Evolutionary conservation across 2,888 invertebrate genomes (phyloP).

Genomic region (Eledona agricola): DNA sequence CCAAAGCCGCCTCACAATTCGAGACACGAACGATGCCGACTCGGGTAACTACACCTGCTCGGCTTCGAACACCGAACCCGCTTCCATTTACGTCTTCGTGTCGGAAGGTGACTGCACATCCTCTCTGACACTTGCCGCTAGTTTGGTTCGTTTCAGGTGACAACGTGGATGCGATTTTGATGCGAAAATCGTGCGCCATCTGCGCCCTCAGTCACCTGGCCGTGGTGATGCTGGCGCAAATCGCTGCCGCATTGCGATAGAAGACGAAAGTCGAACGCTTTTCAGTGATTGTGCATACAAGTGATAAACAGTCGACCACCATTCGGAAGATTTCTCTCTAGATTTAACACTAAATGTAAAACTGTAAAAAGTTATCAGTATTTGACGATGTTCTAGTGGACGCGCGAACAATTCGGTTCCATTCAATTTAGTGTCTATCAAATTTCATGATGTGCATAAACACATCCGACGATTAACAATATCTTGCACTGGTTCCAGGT

Average conservation of each 20-base stretch:
- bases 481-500: constrained; percentile 34
- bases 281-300: constrained; percentile 13
- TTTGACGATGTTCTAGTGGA: constrained; percentile 35
- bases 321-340: constrained; percentile 31
- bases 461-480: constrained; percentile 27
- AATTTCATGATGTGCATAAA: constrained; percentile 34
- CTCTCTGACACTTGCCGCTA: too few species aligned
- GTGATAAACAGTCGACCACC: constrained; percentile 23
- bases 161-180: constrained; percentile 89
- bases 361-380: constrained; percentile 42
- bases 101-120: constrained; percentile 90
- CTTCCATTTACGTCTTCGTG: constrained; percentile 89
- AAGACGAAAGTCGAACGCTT: constrained; percentile 24
- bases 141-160: constrained; percentile 71
- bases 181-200: constrained; percentile 70
- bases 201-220: constrained; percentile 59
- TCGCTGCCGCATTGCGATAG: constrained; percentile 60
- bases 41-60: constrained; percentile 93
- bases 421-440: constrained; percentile 34
- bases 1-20: constrained; percentile 85
- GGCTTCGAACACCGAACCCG: constrained; percentile 89
- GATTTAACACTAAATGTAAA: constrained; percentile 36
- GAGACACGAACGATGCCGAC: constrained; percentile 83
- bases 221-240: constrained; percentile 55
- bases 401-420: constrained; percentile 17